A percentile compares a stretch with the other conserved stretches of the same genome.
phyloP scores from a whole-genome alignment of 2,888 invertebrate species.

The Falcaria lacertinaria region DNA sequence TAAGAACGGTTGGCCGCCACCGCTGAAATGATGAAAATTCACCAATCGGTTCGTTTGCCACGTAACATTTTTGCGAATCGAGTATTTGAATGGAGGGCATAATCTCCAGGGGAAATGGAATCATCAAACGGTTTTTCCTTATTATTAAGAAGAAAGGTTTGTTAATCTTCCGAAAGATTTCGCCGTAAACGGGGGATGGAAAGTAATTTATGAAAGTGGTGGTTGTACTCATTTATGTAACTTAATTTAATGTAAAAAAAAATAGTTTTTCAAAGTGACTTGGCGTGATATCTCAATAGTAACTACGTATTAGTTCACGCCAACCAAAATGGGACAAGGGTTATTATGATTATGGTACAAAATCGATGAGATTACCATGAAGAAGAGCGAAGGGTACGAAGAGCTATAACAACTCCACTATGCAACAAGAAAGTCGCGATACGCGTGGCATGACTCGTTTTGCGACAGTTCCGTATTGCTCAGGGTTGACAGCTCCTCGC shows the following conservation, averaged over 20 bases:
- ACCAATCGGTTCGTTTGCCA: slow-evolving; percentile 14
- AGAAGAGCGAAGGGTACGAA: too few species aligned
- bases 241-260: too few species aligned
- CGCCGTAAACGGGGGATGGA: neutral
- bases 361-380: too few species aligned
- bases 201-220: neutral
- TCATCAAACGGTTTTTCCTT: slow-evolving; percentile 7
- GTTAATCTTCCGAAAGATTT: slow-evolving; percentile 3
- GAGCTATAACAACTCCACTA: too few species aligned
- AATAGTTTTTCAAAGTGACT: neutral
- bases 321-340: too few species aligned
- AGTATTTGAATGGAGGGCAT: slow-evolving; percentile 9
- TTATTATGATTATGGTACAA: too few species aligned
- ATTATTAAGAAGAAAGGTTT: slow-evolving; percentile 3
- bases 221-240: neutral
- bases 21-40: slow-evolving; percentile 13
- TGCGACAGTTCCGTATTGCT: slow-evolving; percentile 28
- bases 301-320: too few species aligned
- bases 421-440: slow-evolving; percentile 38
- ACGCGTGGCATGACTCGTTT: slow-evolving; percentile 41
- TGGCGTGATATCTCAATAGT: too few species aligned
- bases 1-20: slow-evolving; percentile 22
- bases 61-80: slow-evolving; percentile 12
- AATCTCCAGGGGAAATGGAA: slow-evolving; percentile 5
- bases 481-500: slow-evolving; percentile 20